Evolutionary conservation across 23 tunicate species (phyloP).

Genomic region (Phallusia fumigata): DNA sequence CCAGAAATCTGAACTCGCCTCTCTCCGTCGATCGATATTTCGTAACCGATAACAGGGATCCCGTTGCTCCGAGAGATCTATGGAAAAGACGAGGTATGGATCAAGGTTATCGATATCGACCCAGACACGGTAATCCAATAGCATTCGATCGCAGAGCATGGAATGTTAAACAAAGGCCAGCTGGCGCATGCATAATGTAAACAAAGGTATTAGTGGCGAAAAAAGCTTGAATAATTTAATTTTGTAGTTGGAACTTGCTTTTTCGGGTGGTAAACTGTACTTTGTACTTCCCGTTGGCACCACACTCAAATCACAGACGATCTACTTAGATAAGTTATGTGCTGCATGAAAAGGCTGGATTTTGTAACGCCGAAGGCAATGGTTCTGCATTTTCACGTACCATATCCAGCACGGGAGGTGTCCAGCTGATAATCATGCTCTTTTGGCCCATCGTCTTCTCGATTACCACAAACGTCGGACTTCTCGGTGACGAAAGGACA

Average conservation of each 20-base stretch:
- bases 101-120: neutral
- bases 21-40: conserved; percentile 48
- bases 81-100: neutral
- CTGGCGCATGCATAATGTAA: no score
- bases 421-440: conserved; percentile 68
- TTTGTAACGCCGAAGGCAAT: no score
- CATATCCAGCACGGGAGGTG: conserved; percentile 67
- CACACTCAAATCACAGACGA: no score
- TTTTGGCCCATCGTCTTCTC: conserved; percentile 75
- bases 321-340: no score
- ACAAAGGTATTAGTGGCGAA: no score
- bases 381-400: conserved; percentile 11
- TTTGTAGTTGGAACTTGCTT: no score
- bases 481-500: conserved; percentile 30
- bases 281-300: no score
- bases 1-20: conserved; percentile 64
- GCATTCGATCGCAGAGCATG: neutral
- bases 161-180: no score
- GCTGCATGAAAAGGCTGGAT: no score
- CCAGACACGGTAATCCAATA: neutral
- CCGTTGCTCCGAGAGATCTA: conserved; percentile 77
- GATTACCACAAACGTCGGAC: conserved; percentile 60
- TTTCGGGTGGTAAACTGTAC: no score
- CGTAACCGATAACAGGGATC: conserved; percentile 70
- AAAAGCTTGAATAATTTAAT: no score